Evolutionary conservation across 2,113 vertebrate species (phyloP).

Genomic region (Opisthocomus hoazin): DNA sequence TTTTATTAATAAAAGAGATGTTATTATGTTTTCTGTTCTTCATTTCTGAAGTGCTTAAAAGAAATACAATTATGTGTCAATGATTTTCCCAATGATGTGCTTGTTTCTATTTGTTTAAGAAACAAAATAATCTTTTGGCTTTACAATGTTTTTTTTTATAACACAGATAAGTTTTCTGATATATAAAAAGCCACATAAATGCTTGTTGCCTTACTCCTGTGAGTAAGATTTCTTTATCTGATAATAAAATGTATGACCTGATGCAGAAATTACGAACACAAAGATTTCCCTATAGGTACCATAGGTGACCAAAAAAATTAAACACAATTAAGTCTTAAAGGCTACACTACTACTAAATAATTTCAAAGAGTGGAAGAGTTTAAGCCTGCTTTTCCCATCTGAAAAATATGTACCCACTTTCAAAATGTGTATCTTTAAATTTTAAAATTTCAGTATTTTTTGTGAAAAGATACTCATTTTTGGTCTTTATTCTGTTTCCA

Average conservation of each 20-base stretch:
- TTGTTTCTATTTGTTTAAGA: neutral
- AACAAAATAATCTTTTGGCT: neutral
- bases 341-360: neutral
- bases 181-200: neutral
- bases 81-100: neutral
- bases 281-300: neutral
- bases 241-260: neutral
- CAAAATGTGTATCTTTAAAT: neutral
- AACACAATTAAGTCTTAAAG: neutral
- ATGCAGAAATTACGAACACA: neutral
- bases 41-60: neutral
- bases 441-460: neutral
- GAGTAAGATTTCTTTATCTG: neutral
- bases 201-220: neutral
- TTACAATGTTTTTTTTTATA: neutral
- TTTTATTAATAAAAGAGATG: neutral
- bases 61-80: neutral
- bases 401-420: neutral
- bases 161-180: neutral
- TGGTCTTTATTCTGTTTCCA: neutral
- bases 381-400: neutral
- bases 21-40: neutral
- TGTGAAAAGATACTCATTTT: neutral
- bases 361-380: neutral
- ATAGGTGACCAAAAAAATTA: neutral